Evolutionary conservation across 2,888 invertebrate species (phyloP).

Genomic region (Limulus polyphemus): DNA sequence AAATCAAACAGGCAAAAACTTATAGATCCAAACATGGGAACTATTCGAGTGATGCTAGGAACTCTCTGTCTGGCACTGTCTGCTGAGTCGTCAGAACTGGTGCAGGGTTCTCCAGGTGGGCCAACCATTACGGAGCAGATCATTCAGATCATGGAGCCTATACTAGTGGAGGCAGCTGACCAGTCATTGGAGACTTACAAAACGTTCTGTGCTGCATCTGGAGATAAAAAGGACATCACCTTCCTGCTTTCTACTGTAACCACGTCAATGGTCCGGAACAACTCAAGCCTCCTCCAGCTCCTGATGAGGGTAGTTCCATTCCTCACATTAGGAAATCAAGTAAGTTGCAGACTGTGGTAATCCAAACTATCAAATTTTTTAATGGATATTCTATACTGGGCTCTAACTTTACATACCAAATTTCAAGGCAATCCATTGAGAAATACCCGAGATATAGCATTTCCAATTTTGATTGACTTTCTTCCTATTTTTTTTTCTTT

Average conservation of each 20-base stretch:
- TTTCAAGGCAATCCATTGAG: too few relatives aligned
- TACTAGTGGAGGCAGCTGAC: constrained; percentile 78
- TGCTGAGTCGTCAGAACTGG: constrained; percentile 41
- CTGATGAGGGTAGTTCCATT: constrained; percentile 87
- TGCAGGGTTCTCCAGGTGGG: constrained; percentile 34
- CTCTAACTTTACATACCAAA: too few relatives aligned
- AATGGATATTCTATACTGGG: too few relatives aligned
- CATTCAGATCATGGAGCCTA: constrained; percentile 87
- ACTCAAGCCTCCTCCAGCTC: constrained; percentile 13
- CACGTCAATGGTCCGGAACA: constrained; percentile 14
- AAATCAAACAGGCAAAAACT: constrained; percentile 76
- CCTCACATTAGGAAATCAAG: constrained; percentile 75
- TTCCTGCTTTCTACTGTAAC: constrained; percentile 14
- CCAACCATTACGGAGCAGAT: constrained; percentile 70
- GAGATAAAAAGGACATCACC: constrained; percentile 72
- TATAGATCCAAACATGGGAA: constrained; percentile 68
- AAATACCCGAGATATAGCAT: too few relatives aligned
- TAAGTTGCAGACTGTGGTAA: not conserved
- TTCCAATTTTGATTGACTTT: too few relatives aligned
- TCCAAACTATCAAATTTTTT: too few relatives aligned
- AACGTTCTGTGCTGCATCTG: constrained; percentile 75
- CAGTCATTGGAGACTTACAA: constrained; percentile 69
- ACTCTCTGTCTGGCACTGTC: constrained; percentile 53
- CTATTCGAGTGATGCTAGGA: constrained; percentile 67
- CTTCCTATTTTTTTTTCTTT: too few relatives aligned